Percentiles rank a stretch among this genome's conserved stretches.
Evolutionary conservation across 2,113 vertebrate species (phyloP).

Genomic region (Rhea americana): DNA sequence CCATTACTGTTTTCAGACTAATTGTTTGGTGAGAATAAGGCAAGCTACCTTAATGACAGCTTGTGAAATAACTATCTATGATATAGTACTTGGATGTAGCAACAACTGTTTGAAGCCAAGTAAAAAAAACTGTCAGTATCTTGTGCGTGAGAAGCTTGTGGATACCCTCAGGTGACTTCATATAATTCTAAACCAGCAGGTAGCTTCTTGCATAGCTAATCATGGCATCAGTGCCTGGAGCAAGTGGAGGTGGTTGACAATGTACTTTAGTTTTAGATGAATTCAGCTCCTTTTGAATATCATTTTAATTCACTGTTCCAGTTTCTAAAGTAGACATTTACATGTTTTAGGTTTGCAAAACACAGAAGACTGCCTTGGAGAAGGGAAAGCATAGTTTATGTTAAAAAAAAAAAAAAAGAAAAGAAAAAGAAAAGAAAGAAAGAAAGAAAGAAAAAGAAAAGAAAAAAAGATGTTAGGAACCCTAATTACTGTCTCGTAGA

Average conservation of each 20-base stretch:
- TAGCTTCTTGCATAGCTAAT: constrained; percentile 87
- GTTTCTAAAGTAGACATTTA: constrained; percentile 70
- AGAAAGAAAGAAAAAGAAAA: background rate
- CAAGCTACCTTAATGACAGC: constrained; percentile 77
- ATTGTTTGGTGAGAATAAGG: constrained; percentile 75
- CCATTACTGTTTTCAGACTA: constrained; percentile 74
- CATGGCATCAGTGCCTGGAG: constrained; percentile 81
- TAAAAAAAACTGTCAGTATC: constrained; percentile 73
- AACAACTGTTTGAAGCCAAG: constrained; percentile 79
- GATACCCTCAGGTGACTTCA: constrained; percentile 82
- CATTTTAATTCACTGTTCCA: constrained; percentile 74
- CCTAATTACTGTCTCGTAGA: background rate
- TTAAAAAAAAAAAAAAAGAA: background rate
- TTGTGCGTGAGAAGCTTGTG: constrained; percentile 85
- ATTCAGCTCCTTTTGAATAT: constrained; percentile 80
- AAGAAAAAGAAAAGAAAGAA: background rate
- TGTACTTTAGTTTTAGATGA: constrained; percentile 79
- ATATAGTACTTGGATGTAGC: constrained; percentile 80
- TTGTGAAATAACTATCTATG: constrained; percentile 79
- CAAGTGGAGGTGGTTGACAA: constrained; percentile 81
- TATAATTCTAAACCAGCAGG: constrained; percentile 84
- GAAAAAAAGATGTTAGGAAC: background rate
- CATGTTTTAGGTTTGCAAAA: constrained; percentile 67
- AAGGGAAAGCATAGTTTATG: background rate
- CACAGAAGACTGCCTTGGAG: background rate